Base-by-base conservation (phyloP, 2,888 invertebrate species). In the Tanypteryx hageni region DNA sequence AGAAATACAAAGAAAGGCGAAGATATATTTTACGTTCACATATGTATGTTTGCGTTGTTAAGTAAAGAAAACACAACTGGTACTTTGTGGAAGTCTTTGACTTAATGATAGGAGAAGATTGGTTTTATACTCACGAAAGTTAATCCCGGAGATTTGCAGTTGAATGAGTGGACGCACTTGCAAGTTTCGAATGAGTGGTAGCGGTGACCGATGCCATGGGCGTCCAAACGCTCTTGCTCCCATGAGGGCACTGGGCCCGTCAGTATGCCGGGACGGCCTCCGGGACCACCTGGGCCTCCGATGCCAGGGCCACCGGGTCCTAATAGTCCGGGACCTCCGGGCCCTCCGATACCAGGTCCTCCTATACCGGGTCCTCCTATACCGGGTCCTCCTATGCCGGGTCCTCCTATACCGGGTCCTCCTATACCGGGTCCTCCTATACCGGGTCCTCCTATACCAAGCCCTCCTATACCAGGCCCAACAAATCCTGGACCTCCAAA, bases 161-260 rank as follows among this genome's bases (percentile, higher is more conserved):
- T 96, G 94, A 96, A 96, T 93, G 95, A 95, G 93, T 95, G 95
- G 16, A 95, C 95, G 93, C 96, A 96, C 93, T 95, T 96, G 94
- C 96, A 96, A 22, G 94, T 94, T 92, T 95, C 94, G 92, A 93
- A 93, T 81, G 92, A 92, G 57, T 93, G 85, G 81, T 93, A 93
- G 86, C 92, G 86, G 44, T 92, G 92, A 10, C 89, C 89, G 10
- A 89, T 11, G 61, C 89, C 89, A 10, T 18, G 44, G 8, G 91
- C 92, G 83, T 92, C 92, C 59, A 83, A 92, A 8, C 93, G 92
- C 14, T 92, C 92, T 27, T 93, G 93, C 58, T 93, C 93, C 93
- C 93, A 93, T 11, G 93, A 93, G 27, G 93, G 93, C 14, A 93
- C 92, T 16, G 93, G 93, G 0, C 93, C 93, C 18, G 93, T 93